A percentile compares a stretch with the other conserved stretches of the same genome.
Evolutionary conservation across 2,888 invertebrate species (phyloP).

Genomic region (Luperina nickerlii): DNA sequence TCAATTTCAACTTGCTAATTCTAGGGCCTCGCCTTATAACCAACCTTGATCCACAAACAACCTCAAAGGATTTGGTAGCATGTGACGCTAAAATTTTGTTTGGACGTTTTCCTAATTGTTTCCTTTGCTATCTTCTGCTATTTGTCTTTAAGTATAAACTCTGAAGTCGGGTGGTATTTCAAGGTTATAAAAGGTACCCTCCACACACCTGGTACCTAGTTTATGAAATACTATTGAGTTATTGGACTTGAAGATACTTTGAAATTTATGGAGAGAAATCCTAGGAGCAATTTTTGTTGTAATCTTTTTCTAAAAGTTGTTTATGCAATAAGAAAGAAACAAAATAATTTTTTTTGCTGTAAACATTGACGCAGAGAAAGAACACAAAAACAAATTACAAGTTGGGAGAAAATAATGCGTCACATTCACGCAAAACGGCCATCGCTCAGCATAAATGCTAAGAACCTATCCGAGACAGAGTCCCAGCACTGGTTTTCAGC

Average conservation of each 20-base stretch:
- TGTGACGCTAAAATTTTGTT: slow-evolving; percentile 50
- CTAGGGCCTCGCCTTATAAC: neutral
- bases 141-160: slow-evolving; percentile 33
- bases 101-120: slow-evolving; percentile 46
- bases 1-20: neutral
- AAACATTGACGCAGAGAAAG: too few relatives aligned
- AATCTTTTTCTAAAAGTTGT: neutral
- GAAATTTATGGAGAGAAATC: neutral
- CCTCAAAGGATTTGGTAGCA: slow-evolving; percentile 43
- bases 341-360: neutral
- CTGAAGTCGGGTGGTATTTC: neutral
- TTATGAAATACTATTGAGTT: slow-evolving; percentile 22
- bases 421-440: neutral
- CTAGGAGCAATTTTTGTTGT: neutral
- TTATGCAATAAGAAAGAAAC: neutral
- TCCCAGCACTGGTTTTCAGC: neutral
- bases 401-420: neutral
- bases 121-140: slow-evolving; percentile 20
- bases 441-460: neutral
- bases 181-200: neutral
- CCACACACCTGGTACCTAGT: slow-evolving; percentile 13
- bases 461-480: neutral
- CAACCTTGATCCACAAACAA: slow-evolving; percentile 29
- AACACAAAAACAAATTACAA: neutral
- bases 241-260: slow-evolving; percentile 20